These are phyloP conservation scores for Conger conger DNA, from an alignment of 2,113 vertebrate genomes.

Conservation along the genomic window DNA sequence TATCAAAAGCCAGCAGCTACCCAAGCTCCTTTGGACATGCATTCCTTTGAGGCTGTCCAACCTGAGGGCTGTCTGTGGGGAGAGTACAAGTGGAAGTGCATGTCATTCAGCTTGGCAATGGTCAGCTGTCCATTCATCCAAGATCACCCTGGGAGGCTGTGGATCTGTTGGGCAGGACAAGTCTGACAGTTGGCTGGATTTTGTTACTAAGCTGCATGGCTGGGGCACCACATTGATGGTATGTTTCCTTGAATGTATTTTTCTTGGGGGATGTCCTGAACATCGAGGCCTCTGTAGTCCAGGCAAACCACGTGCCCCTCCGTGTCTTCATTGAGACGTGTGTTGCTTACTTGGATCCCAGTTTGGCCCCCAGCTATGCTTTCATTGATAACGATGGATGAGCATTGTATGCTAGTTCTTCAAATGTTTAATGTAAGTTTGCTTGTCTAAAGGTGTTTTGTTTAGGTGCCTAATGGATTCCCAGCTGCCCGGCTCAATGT, in stretches of 20 bases:
- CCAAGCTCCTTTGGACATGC: too few species aligned
- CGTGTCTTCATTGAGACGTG: slow-evolving; percentile 30
- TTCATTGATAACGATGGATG: slow-evolving; percentile 26
- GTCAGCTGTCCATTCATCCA: too few species aligned
- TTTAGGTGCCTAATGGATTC: slow-evolving; percentile 29
- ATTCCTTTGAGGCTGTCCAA: too few species aligned
- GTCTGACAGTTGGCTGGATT: too few species aligned
- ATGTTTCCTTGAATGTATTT: slow-evolving; percentile 10
- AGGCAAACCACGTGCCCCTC: neutral
- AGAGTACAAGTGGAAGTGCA: too few species aligned
- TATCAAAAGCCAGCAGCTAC: too few species aligned
- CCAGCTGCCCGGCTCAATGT: slow-evolving; percentile 22
- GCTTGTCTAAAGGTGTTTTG: neutral
- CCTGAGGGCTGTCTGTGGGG: too few species aligned
- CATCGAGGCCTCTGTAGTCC: slow-evolving; percentile 24
- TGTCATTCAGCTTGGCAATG: too few species aligned
- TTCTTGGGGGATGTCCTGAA: slow-evolving; percentile 25
- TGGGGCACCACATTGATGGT: too few species aligned
- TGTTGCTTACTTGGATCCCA: slow-evolving; percentile 15
- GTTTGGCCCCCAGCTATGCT: slow-evolving; percentile 8
- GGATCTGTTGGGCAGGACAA: too few species aligned
- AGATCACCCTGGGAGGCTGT: too few species aligned
- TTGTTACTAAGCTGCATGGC: too few species aligned
- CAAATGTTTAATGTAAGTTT: neutral
- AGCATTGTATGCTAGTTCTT: neutral